Percentiles rank a stretch among this genome's conserved stretches.
Evolutionary conservation across 2,888 invertebrate species (phyloP).

Genomic region (Hipparchia semele): DNA sequence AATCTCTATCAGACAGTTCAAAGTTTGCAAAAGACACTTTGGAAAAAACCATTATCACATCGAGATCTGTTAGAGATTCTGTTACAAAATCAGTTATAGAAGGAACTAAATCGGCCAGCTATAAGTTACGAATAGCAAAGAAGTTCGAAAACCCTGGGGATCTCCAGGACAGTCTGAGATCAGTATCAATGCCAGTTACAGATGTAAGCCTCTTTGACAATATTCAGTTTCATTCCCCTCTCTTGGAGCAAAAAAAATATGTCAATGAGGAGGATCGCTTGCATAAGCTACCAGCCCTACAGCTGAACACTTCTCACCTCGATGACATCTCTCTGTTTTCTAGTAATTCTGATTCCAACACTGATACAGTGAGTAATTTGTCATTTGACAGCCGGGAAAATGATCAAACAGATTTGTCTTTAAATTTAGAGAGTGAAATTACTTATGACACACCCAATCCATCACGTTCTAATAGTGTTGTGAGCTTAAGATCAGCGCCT

Average conservation of each 20-base stretch:
- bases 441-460: conserved; percentile 71
- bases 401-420: conserved; percentile 49
- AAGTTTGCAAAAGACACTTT: conserved; percentile 74
- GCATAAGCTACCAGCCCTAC: conserved; percentile 51
- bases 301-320: conserved; percentile 60
- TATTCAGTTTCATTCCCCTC: conserved; percentile 85
- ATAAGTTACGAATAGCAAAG: conserved; percentile 65
- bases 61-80: conserved; percentile 77
- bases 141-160: conserved; percentile 53
- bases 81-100: conserved; percentile 85
- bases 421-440: conserved; percentile 51
- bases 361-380: conserved; percentile 65
- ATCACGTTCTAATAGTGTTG: conserved; percentile 64
- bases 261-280: conserved; percentile 48
- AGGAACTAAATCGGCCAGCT: conserved; percentile 83
- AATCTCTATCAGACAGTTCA: conserved; percentile 66
- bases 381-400: conserved; percentile 64
- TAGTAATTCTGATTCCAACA: conserved; percentile 66
- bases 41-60: conserved; percentile 74
- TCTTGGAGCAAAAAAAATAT: conserved; percentile 70
- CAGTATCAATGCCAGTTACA: conserved; percentile 81
- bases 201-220: conserved; percentile 85
- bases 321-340: conserved; percentile 71
- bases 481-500: conserved; percentile 58
- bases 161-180: conserved; percentile 61